Evolutionary conservation across 2,888 invertebrate species (phyloP), one percentile per base, ranked within the genome.

Genomic region (Nudaria mundana): DNA sequence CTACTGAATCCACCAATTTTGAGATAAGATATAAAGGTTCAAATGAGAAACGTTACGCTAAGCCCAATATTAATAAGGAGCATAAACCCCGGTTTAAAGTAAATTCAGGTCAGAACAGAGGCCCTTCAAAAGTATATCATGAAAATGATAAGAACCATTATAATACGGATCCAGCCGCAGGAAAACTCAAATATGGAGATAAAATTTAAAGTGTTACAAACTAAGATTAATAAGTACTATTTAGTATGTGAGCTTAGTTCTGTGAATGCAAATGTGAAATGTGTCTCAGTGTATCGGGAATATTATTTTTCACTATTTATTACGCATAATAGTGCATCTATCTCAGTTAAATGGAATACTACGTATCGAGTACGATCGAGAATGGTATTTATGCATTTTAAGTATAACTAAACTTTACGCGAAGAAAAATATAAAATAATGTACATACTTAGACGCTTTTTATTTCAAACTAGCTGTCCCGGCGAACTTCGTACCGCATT

Each of bases 171-270:
- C 44, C 65, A 15, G 44, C 59, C 3, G 61, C 63, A 40, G 76
- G 73, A 20, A 78, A 76, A 52, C 66, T 77, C 3, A 85, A 83
- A 63, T 87, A 87, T 63, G 87, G 87, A 72, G 87, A 87, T 58
- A 85, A 84, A 81, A 75, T 81, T 58, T 81, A 66, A 75, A 60
- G 43, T 43, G 30, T 47, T 6, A 14, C 16, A 5, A 20, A 48
- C 35, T 40, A 31, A 44, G 50, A 28, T 30, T 42, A 48, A 26
- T 40, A 44, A 63, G 56, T 67, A 56, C 55, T 71, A 63, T 64
- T 61, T 63, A 53, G 49, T 48, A 46, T 57, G 73, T 78, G 77
- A 76, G 71, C 62, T 63, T 70, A 71, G 61, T 56, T 70, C 64
- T 58, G 57, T 57, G 45, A 56, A 51, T 53, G 58, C 52, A 44